These are phyloP conservation scores for Lagenorhynchus albirostris DNA, from an alignment of 2,113 vertebrate species.

Conservation along the genomic window DNA sequence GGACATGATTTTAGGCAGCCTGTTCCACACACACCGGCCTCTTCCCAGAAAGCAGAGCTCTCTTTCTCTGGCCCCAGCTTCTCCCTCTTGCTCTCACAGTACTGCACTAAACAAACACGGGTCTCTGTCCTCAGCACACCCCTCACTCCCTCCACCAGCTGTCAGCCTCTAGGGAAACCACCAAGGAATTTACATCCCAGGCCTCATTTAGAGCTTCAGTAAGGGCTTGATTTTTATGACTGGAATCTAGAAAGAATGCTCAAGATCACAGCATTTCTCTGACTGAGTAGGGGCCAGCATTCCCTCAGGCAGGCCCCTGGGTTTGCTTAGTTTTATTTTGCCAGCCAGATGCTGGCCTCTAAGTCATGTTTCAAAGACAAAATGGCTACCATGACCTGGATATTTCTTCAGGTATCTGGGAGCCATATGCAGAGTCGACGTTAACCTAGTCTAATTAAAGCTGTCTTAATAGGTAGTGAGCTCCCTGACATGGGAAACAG, in stretches of 20 bases:
- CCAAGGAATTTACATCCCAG: not conserved
- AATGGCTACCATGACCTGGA: not conserved
- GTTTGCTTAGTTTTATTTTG: not conserved
- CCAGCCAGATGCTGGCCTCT: not conserved
- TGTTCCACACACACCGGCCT: rapidly evolving
- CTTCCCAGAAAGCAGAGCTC: not conserved
- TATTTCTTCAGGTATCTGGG: not conserved
- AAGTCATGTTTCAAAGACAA: not conserved
- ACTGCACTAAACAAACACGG: not conserved
- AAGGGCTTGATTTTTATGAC: not conserved
- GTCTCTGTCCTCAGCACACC: not conserved
- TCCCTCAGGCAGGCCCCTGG: not conserved
- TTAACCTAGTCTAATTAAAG: not conserved
- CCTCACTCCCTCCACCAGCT: not conserved
- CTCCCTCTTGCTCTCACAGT: no score
- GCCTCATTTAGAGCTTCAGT: not conserved
- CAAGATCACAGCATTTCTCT: not conserved
- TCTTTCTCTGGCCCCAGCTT: not conserved
- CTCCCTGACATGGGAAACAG: not conserved
- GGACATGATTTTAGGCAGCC: not conserved
- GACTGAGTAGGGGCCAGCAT: not conserved
- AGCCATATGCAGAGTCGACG: rapidly evolving
- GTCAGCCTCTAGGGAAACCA: not conserved
- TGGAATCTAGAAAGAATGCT: constrained; percentile 2
- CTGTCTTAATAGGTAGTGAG: not conserved